Evolutionary conservation across 2,113 vertebrate genomes (phyloP), one percentile per base, ranked within the genome.

Genomic region (Arvicanthis niloticus): DNA sequence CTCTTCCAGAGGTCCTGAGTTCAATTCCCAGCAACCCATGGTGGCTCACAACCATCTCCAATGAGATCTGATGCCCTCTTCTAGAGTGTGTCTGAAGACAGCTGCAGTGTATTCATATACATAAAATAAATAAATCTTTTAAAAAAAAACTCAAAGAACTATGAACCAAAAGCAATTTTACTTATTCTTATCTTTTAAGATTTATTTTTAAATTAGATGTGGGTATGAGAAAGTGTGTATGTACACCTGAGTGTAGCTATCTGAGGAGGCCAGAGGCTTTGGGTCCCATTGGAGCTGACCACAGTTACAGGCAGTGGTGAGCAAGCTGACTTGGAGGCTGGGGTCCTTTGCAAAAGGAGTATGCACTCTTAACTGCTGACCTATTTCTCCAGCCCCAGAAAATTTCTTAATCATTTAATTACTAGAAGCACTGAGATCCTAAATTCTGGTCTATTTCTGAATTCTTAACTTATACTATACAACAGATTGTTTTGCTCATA

Each of bases 91-190:
- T 68, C 67, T 37, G 13, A 68, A 68, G 67, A 34, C 29, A 68
- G 65, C 29, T 2, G 15, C 29, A 68, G 67, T 68, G 31, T 68
- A 12, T 13, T 34, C 31, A 34, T 16, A 15, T 13, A 68, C 4
- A 68, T 68, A 34, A 68, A 68, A 65, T 65, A 65, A 31, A 65
- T 29, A 65, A 65, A 65, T 65, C 62, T 65, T 29, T 4, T 0
- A 45, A 45, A 45, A 45, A 65, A 67, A 97, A 97, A 96, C 45
- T 73, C 85, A 95, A 4, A 87, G 65, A 91, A 73, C 53, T 70
- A 29, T 76, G 62, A 34, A 9, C 13, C 15, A 12, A 89, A 82
- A 89, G 42, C 82, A 88, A 53, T n/a, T 58, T 81, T n/a, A 86
- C 67, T 67, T 86, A 10, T 62, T 84, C 15, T 26, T 60, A 82